A percentile compares a stretch with the other conserved stretches of the same genome.
Evolutionary conservation across 2,888 invertebrate species (phyloP).

Genomic region (Cantharis rufa): DNA sequence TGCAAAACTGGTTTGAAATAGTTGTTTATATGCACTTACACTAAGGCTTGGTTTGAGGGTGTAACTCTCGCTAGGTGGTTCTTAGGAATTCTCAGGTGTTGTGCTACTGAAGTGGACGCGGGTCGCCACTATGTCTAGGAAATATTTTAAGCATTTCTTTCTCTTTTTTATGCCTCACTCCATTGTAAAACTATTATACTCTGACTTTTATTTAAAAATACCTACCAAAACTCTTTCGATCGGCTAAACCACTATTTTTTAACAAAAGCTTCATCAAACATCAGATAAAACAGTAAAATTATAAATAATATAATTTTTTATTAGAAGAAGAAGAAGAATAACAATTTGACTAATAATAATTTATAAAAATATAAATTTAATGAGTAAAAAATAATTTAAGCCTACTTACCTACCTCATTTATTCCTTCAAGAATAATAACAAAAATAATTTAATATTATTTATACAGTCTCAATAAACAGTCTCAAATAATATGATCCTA

Average conservation of each 20-base stretch:
- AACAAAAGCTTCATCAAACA: background rate
- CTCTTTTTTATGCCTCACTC: background rate
- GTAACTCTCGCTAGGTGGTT: slow-evolving; percentile 18
- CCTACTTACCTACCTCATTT: too few relatives aligned
- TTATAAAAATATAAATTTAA: too few relatives aligned
- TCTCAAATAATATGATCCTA: too few relatives aligned
- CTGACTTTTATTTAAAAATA: background rate
- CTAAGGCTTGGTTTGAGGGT: slow-evolving; percentile 12
- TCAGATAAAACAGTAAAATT: background rate
- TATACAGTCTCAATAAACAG: too few relatives aligned
- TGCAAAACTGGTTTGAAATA: slow-evolving; percentile 8
- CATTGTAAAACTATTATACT: background rate
- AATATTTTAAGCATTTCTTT: background rate
- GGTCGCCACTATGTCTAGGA: slow-evolving; percentile 34
- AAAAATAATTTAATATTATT: too few relatives aligned
- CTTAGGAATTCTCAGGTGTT: slow-evolving; percentile 36
- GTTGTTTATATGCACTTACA: background rate
- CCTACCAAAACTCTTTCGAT: background rate
- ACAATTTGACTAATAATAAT: too few relatives aligned
- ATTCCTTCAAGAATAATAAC: too few relatives aligned
- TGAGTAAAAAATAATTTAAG: too few relatives aligned
- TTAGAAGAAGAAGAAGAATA: too few relatives aligned
- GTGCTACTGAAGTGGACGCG: slow-evolving; percentile 29
- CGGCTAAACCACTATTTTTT: background rate
- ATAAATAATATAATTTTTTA: too few relatives aligned